These are phyloP conservation scores for Xiphorhynchus elegans DNA, from an alignment of 2,113 vertebrate species.

Conservation along the genomic window DNA sequence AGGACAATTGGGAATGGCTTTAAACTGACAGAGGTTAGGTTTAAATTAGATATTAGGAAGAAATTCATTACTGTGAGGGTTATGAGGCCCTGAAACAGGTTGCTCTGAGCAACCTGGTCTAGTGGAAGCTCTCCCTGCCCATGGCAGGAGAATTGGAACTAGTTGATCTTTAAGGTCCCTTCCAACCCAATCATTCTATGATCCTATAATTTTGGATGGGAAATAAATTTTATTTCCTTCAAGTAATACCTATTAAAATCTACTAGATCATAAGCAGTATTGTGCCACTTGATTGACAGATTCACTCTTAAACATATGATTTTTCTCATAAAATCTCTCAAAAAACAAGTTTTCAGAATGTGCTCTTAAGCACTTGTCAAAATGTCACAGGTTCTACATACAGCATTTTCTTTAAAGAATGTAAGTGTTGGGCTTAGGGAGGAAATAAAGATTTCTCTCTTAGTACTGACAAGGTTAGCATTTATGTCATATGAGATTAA, in stretches of 20 bases:
- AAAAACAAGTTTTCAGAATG: background rate
- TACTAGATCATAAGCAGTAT: background rate
- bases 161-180: background rate
- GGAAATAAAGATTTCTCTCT: constrained; percentile 32
- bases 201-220: background rate
- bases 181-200: background rate
- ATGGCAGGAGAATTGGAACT: background rate
- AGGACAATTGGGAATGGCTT: background rate
- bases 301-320: background rate
- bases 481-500: background rate
- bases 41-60: background rate
- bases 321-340: background rate
- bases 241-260: background rate
- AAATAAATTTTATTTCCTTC: background rate
- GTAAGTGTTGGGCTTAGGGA: background rate
- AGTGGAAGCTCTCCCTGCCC: background rate
- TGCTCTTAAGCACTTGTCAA: background rate
- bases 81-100: background rate
- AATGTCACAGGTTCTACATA: background rate
- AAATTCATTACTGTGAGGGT: background rate
- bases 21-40: background rate
- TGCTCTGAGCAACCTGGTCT: background rate
- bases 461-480: background rate
- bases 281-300: background rate
- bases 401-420: background rate